Evolutionary conservation across 2,888 invertebrate species (phyloP).

Genomic region (Rhagophthalmus giganteus): DNA sequence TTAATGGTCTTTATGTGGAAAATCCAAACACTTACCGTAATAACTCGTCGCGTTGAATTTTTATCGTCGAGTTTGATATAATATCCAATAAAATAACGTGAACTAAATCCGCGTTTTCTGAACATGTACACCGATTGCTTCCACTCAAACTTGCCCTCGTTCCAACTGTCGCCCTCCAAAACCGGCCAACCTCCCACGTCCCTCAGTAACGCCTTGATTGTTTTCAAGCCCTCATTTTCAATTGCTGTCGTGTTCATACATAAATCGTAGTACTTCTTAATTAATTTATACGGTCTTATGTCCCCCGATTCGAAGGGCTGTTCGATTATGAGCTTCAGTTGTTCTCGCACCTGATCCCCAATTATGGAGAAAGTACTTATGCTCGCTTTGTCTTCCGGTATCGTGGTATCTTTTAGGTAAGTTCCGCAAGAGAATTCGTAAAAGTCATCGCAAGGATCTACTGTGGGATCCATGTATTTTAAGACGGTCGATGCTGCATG

Average conservation of each 20-base stretch:
- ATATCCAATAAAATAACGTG: slow-evolving; percentile 87
- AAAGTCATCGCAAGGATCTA: slow-evolving; percentile 81
- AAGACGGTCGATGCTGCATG: slow-evolving; percentile 76
- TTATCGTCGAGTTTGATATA: slow-evolving; percentile 86
- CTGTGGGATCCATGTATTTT: slow-evolving; percentile 57
- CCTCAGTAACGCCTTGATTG: slow-evolving; percentile 70
- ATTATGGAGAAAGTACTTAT: slow-evolving; percentile 76
- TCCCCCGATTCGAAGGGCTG: slow-evolving; percentile 64
- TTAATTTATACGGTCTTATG: slow-evolving; percentile 72
- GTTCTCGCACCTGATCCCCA: slow-evolving; percentile 73
- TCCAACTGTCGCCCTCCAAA: slow-evolving; percentile 77
- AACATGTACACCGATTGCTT: slow-evolving; percentile 80
- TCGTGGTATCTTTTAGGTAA: slow-evolving; percentile 65
- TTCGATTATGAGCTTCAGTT: slow-evolving; percentile 70
- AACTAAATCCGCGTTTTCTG: slow-evolving; percentile 78
- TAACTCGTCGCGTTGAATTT: slow-evolving; percentile 80
- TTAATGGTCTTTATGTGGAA: too few species aligned
- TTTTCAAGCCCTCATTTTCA: slow-evolving; percentile 74
- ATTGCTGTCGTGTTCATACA: slow-evolving; percentile 87
- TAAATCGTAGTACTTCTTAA: slow-evolving; percentile 80
- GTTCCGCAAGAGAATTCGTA: slow-evolving; percentile 79
- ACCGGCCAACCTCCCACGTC: slow-evolving; percentile 94
- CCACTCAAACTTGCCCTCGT: slow-evolving; percentile 75
- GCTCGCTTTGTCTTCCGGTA: slow-evolving; percentile 79
- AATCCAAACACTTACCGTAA: slow-evolving; percentile 74